A percentile compares a stretch with the other conserved stretches of the same genome.
Conservation (phyloP, 1,140 invertebrate genomes). For the Pseudoatta argentina region DNA sequence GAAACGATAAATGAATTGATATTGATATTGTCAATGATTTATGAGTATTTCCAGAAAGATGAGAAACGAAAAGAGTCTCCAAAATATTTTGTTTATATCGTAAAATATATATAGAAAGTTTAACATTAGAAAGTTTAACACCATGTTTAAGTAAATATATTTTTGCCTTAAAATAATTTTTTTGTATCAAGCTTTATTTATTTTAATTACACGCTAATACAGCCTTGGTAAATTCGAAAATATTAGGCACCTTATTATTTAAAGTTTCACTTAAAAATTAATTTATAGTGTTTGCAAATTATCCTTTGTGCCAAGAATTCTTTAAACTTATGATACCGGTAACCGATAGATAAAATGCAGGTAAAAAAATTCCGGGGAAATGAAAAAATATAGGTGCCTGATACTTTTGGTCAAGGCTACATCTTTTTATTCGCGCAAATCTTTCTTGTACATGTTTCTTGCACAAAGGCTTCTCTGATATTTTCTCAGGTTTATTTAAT, state of each 20-base stretch:
- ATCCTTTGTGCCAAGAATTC: too few relatives aligned
- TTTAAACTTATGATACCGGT: too few relatives aligned
- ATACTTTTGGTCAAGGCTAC: too few relatives aligned
- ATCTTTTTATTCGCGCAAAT: background rate
- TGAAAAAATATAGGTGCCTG: too few relatives aligned
- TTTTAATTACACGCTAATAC: background rate
- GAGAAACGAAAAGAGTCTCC: background rate
- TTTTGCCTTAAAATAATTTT: background rate
- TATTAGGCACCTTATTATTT: too few relatives aligned
- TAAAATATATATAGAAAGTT: background rate
- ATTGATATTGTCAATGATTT: constrained; percentile 23
- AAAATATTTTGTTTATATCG: background rate
- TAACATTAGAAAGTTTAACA: background rate
- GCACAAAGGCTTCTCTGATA: background rate
- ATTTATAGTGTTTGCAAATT: too few relatives aligned
- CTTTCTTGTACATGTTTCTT: background rate
- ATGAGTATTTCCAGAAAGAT: background rate
- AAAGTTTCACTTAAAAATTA: too few relatives aligned
- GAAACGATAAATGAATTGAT: constrained; percentile 20
- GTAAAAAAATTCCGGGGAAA: too few relatives aligned
- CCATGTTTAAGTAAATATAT: background rate
- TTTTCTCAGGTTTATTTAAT: background rate
- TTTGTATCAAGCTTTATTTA: background rate
- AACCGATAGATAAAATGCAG: too few relatives aligned
- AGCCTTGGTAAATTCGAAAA: too few relatives aligned